Base-by-base conservation (phyloP, 2,888 invertebrate genomes). In the Endomychus coccineus region DNA sequence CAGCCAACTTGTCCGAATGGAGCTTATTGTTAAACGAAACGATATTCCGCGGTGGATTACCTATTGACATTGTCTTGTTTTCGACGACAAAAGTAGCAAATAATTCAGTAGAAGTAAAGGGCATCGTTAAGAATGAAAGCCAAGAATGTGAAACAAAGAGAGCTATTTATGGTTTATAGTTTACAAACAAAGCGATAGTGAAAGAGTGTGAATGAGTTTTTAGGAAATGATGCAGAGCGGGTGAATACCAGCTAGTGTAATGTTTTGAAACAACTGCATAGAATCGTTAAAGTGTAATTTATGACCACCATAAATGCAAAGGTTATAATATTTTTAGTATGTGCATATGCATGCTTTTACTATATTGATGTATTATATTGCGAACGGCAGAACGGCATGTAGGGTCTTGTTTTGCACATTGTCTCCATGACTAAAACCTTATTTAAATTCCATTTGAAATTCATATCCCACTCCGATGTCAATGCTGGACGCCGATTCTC, bases 241-340 rank as follows among this genome's bases (percentile, higher is more conserved):
- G 45, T 42, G 46, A 23, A 34, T 25, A 46, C 39, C 42, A 34
- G 44, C 45, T 41, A 47, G 22, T 36, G 46, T 56, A 61, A 62
- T 61, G 61, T 61, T 63, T 60, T 57, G 55, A 62, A 64, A 66
- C 66, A 64, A 63, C 64, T 63, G 64, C 64, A 63, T 53, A 59
- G 55, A 62, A 63, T 64, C 64, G 64, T 65, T 66, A 66, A 66
- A 64, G 51, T 55, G 56, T 64, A 64, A 66, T 65, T 66, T 65
- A 66, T 53, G 59, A 50, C 56, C 36, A 51, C 52, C 61, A 56
- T 65, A 64, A 66, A 66, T 62, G 63, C 62, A 60, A 53, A 62
- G 60, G 63, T 61, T 62, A 59, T 66, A 64, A 65, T 64, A 65
- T 62, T 66, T 65, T 66, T 64, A 59, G 57, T 59, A 55, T 53